These are phyloP conservation scores for Plumapathes pennacea DNA, from an alignment of 92 coral and sea anemone species.

Conservation along the genomic window DNA sequence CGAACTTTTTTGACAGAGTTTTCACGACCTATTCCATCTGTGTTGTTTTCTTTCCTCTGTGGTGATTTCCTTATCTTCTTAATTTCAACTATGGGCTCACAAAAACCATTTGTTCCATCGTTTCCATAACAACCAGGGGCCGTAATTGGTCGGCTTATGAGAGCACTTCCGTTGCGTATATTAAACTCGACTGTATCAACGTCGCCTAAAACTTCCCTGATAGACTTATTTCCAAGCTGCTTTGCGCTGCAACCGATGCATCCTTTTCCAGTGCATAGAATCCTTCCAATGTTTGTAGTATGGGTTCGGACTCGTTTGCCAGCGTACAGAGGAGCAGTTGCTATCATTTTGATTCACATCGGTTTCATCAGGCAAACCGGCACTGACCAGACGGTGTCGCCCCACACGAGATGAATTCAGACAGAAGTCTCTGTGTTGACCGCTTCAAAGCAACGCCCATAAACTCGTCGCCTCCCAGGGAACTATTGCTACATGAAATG, in stretches of 20 bases:
- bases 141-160: constrained; percentile 22
- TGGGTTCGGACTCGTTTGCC: constrained; percentile 62
- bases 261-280: constrained; percentile 79
- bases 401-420: too few species aligned
- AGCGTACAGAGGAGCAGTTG: constrained; percentile 64
- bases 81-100: neutral
- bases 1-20: neutral
- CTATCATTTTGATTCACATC: too few species aligned
- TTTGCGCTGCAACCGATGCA: constrained; percentile 70
- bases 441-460: too few species aligned
- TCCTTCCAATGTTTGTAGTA: constrained; percentile 55
- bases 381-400: too few species aligned
- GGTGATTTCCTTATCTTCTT: neutral
- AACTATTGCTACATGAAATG: too few species aligned
- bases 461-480: too few species aligned
- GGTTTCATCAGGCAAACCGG: too few species aligned
- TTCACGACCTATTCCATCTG: neutral
- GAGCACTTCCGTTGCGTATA: constrained; percentile 5
- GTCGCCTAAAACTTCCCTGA: constrained; percentile 55
- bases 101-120: neutral
- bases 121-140: constrained; percentile 52
- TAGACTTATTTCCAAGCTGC: constrained; percentile 36
- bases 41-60: neutral
- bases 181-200: constrained; percentile 64
- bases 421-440: too few species aligned